Evolutionary conservation across 2,797 vertebrate genomes (phyloP).

Genomic region (Euthynnus affinis): DNA sequence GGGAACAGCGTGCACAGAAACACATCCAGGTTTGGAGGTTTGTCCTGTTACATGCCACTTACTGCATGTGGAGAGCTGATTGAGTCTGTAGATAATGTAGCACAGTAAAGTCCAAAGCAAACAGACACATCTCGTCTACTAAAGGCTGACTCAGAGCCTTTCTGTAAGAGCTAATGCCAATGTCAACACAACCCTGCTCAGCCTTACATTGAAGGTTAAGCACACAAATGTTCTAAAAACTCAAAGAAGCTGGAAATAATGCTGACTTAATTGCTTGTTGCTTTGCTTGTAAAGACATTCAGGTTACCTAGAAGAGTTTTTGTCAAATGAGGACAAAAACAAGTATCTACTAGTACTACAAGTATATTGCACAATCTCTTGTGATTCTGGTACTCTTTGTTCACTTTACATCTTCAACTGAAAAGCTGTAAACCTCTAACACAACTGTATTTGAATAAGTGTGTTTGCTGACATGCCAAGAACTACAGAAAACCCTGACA

Average conservation of each 20-base stretch:
- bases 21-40: background rate
- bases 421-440: background rate
- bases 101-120: slow-evolving; percentile 48
- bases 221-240: slow-evolving; percentile 28
- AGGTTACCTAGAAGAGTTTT: background rate
- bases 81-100: slow-evolving; percentile 25
- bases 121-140: slow-evolving; percentile 36
- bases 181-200: slow-evolving; percentile 60
- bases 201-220: slow-evolving; percentile 59
- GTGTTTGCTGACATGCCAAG: background rate
- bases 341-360: background rate
- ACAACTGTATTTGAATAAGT: background rate
- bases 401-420: background rate
- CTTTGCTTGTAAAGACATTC: slow-evolving; percentile 16
- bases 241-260: slow-evolving; percentile 24
- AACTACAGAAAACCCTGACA: background rate
- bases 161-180: slow-evolving; percentile 36
- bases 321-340: background rate
- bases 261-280: slow-evolving; percentile 27
- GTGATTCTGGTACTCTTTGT: background rate
- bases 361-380: background rate
- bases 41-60: slow-evolving; percentile 13
- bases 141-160: slow-evolving; percentile 16
- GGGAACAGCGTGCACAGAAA: slow-evolving; percentile 14
- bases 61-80: slow-evolving; percentile 20